These are phyloP conservation scores for Cinclus cinclus DNA, from an alignment of 2,113 vertebrate genomes.

Conservation along the genomic window DNA sequence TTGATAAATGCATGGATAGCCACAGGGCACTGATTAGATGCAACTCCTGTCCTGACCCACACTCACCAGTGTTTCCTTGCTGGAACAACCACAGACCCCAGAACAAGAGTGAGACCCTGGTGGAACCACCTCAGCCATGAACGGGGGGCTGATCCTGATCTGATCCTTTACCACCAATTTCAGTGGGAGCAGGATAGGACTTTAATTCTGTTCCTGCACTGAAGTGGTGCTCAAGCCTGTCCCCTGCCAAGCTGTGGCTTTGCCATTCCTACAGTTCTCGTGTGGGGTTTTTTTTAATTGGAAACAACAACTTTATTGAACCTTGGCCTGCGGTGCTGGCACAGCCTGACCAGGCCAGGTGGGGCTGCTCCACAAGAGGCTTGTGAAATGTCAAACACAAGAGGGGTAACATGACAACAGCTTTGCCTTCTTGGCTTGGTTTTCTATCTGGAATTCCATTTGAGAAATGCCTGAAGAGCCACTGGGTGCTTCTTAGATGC, in stretches of 20 bases:
- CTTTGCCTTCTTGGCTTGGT: neutral
- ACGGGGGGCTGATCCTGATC: neutral
- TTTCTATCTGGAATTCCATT: conserved; percentile 32
- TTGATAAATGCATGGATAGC: conserved; percentile 27
- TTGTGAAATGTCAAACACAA: neutral
- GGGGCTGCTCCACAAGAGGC: neutral
- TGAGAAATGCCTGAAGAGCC: neutral
- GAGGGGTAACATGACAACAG: neutral
- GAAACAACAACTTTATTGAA: neutral
- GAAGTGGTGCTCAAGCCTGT: neutral
- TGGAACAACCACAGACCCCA: neutral
- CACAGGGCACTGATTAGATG: conserved; percentile 32
- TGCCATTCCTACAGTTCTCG: neutral
- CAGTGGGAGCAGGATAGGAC: neutral
- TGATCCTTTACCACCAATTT: conserved; percentile 9
- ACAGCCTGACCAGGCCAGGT: neutral
- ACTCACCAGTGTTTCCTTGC: accelerated
- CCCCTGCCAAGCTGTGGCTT: neutral
- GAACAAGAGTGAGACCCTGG: neutral
- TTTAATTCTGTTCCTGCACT: neutral
- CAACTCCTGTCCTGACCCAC: neutral
- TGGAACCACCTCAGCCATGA: neutral
- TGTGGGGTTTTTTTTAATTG: neutral
- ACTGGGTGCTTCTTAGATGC: neutral
- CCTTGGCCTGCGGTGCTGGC: accelerated